phyloP scores from a whole-genome alignment of 2,797 vertebrate genomes.

The Rachycentron canadum region DNA sequence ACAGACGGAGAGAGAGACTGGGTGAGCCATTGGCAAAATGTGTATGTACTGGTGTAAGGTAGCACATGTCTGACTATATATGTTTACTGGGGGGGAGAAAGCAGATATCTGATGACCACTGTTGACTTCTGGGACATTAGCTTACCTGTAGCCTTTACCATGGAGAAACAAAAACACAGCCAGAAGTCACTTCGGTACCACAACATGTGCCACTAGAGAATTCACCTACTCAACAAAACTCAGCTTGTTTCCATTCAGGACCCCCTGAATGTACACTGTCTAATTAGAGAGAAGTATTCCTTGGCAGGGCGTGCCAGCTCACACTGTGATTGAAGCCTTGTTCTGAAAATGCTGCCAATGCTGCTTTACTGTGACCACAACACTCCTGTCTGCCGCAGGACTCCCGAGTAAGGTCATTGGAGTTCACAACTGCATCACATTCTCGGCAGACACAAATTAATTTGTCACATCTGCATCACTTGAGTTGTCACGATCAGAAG shows the following conservation, averaged over 20 bases:
- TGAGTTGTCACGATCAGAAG: constrained; percentile 49
- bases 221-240: constrained; percentile 62
- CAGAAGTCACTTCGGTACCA: constrained; percentile 38
- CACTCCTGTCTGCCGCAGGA: constrained; percentile 71
- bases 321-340: constrained; percentile 63
- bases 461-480: constrained; percentile 46
- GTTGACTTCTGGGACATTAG: constrained; percentile 31
- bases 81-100: constrained; percentile 21
- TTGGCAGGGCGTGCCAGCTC: constrained; percentile 50
- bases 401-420: constrained; percentile 62
- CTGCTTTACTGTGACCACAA: constrained; percentile 71
- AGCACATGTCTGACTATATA: constrained; percentile 25
- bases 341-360: constrained; percentile 75
- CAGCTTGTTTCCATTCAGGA: constrained; percentile 65
- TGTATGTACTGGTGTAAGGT: constrained; percentile 17
- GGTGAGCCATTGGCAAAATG: constrained; percentile 9
- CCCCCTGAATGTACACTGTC: constrained; percentile 66
- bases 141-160: constrained; percentile 31
- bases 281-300: constrained; percentile 77
- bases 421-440: constrained; percentile 75
- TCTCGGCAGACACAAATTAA: constrained; percentile 52
- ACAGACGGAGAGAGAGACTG: background rate
- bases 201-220: constrained; percentile 48
- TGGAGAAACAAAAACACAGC: constrained; percentile 41
- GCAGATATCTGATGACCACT: constrained; percentile 30